Conservation (phyloP, 1,140 invertebrate genomes). For the Microplitis mediator region DNA sequence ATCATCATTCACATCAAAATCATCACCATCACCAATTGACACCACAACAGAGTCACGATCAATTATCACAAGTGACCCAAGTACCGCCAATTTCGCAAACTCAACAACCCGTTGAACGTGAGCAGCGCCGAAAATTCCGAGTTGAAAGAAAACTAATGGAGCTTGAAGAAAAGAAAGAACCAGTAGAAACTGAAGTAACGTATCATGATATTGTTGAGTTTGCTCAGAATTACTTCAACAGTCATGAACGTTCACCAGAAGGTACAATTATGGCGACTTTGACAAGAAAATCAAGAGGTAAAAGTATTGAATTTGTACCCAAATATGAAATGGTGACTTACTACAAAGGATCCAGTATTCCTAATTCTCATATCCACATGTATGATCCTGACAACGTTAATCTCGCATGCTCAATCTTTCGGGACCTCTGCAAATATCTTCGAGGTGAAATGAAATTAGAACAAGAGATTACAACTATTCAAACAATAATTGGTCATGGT, state of each 20-base stretch:
- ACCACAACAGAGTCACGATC: slow-evolving; percentile 34
- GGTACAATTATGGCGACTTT: slow-evolving; percentile 89
- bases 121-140: slow-evolving; percentile 78
- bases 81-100: slow-evolving; percentile 12
- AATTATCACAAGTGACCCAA: slow-evolving; percentile 22
- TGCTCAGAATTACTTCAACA: slow-evolving; percentile 92
- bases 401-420: slow-evolving; percentile 87
- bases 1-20: slow-evolving; percentile 38
- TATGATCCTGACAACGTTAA: slow-evolving; percentile 94
- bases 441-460: slow-evolving; percentile 84
- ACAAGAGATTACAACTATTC: slow-evolving; percentile 80
- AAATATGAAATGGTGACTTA: slow-evolving; percentile 94
- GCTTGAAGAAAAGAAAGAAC: slow-evolving; percentile 68
- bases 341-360: slow-evolving; percentile 85
- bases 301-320: slow-evolving; percentile 78
- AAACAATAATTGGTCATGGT: slow-evolving; percentile 83
- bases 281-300: slow-evolving; percentile 76
- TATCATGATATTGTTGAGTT: slow-evolving; percentile 90
- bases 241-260: slow-evolving; percentile 83
- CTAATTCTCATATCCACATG: slow-evolving; percentile 92
- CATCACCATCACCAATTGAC: slow-evolving; percentile 34
- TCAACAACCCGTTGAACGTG: slow-evolving; percentile 65
- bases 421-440: slow-evolving; percentile 87
- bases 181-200: slow-evolving; percentile 60
- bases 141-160: slow-evolving; percentile 87